A percentile compares a stretch with the other conserved stretches of the same genome.
phyloP scores from a whole-genome alignment of 2,113 vertebrate genomes.

The Toxotes jaculatrix region DNA sequence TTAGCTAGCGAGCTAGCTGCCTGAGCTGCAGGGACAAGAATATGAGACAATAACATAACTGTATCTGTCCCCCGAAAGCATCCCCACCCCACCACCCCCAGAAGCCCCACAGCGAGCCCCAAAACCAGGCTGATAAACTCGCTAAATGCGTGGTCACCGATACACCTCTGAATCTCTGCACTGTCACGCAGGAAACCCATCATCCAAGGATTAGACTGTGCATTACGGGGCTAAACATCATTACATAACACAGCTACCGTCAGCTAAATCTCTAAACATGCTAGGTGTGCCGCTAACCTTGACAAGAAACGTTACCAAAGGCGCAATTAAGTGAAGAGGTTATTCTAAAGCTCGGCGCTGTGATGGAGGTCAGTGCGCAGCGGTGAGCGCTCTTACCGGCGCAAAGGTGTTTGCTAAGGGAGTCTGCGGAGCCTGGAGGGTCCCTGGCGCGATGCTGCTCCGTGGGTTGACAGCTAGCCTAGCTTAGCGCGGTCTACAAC shows the following conservation, averaged over 20 bases:
- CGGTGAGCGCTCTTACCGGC: conserved; percentile 47
- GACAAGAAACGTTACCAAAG: not conserved
- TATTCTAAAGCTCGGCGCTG: not conserved
- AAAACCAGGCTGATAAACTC: not conserved
- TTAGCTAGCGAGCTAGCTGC: conserved; percentile 8
- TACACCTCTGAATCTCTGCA: not conserved
- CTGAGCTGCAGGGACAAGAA: conserved; percentile 2
- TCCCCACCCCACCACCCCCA: not conserved
- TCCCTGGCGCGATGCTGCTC: conserved; percentile 61
- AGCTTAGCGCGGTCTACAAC: conserved; percentile 29
- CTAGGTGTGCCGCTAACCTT: conserved; percentile 59
- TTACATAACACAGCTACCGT: conserved; percentile 63
- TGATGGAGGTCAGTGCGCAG: not conserved
- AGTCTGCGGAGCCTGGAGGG: conserved; percentile 38
- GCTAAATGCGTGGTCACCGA: not conserved
- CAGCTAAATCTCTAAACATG: conserved; percentile 35
- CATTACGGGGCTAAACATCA: conserved; percentile 43
- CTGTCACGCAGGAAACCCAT: not conserved
- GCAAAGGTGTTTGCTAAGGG: conserved; percentile 19
- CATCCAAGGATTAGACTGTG: conserved; percentile 40
- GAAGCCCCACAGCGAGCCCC: not conserved
- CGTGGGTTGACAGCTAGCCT: conserved; percentile 62
- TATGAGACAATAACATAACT: not conserved
- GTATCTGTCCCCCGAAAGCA: not conserved
- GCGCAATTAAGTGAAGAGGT: not conserved